Conservation (phyloP, 2,888 invertebrate species). For the Sinelater perroti region DNA sequence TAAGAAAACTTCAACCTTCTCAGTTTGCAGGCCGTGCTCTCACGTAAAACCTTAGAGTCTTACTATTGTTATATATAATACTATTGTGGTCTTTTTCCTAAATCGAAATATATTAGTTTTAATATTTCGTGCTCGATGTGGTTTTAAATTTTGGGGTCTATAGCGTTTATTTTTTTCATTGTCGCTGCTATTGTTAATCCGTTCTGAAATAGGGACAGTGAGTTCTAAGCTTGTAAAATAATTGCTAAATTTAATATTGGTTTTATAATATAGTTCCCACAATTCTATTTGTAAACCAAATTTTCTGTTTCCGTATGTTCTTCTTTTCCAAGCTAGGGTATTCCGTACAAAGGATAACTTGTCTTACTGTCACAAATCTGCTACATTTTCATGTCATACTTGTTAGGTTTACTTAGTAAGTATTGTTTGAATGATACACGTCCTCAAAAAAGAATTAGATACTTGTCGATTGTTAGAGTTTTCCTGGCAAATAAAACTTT, state of each 20-base stretch:
- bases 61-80: neutral
- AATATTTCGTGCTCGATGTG: neutral
- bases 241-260: constrained; percentile 7
- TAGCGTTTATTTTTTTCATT: neutral
- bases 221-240: neutral
- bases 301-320: constrained; percentile 6
- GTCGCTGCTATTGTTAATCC: neutral
- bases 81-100: neutral
- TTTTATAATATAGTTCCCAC: constrained; percentile 15
- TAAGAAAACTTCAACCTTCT: too few relatives aligned
- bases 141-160: neutral
- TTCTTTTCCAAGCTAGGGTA: constrained; percentile 16
- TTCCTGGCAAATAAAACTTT: constrained; percentile 7
- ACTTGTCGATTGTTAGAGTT: neutral
- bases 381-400: constrained; percentile 35
- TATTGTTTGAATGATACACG: too few relatives aligned
- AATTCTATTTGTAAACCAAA: constrained; percentile 4
- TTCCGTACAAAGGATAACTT: constrained; percentile 11
- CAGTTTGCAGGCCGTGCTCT: too few relatives aligned
- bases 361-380: constrained; percentile 18
- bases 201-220: neutral
- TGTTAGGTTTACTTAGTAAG: constrained; percentile 32
- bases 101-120: constrained; percentile 2
- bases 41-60: too few relatives aligned
- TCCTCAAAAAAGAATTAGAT: constrained; percentile 9